phyloP scores from a whole-genome alignment of 2,797 vertebrate genomes.

The Rousettus madagascariensis region DNA sequence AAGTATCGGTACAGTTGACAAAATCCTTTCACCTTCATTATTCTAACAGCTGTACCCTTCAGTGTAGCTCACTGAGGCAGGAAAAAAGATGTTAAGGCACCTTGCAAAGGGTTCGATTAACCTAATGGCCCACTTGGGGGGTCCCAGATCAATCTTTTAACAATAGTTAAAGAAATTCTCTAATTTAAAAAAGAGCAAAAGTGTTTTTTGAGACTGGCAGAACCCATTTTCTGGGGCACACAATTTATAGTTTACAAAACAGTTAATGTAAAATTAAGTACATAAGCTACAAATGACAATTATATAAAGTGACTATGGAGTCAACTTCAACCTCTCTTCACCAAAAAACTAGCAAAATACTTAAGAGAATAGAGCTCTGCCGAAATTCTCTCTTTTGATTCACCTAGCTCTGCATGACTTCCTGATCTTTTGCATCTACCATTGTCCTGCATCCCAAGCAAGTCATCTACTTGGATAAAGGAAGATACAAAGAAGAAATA shows the following conservation, averaged over 20 bases:
- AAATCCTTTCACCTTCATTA: neutral
- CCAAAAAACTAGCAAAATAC: neutral
- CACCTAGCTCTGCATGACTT: neutral
- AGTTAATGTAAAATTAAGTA: constrained; percentile 44
- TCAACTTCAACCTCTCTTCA: neutral
- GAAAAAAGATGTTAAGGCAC: neutral
- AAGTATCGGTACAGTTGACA: neutral
- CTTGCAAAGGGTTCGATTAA: neutral
- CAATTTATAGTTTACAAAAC: neutral
- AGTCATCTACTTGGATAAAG: neutral
- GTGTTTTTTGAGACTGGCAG: neutral
- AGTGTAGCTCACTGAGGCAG: neutral
- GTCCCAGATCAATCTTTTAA: neutral
- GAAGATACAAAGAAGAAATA: neutral
- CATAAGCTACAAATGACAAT: neutral
- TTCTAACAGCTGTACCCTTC: neutral
- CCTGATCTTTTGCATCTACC: neutral
- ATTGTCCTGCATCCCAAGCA: neutral
- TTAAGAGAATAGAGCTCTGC: too few relatives aligned
- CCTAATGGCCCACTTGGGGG: neutral
- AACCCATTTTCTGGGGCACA: neutral
- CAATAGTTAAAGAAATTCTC: neutral
- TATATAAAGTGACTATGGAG: neutral
- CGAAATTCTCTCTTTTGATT: neutral
- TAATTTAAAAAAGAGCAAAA: constrained; percentile 9